A percentile compares a stretch with the other conserved stretches of the same genome.
Conservation (phyloP, 1,140 invertebrate genomes). For the Patella vulgata region DNA sequence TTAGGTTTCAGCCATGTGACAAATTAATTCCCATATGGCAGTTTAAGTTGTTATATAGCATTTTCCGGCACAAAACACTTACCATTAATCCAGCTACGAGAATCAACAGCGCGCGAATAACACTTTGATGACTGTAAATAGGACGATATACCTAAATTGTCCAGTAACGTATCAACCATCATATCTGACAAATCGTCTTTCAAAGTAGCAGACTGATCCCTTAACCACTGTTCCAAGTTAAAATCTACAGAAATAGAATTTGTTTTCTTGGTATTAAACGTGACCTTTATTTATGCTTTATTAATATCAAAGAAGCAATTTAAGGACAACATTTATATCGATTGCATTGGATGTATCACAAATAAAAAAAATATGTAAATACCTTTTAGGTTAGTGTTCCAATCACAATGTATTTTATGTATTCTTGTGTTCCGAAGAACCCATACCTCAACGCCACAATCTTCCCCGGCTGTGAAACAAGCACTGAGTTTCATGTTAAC, state of each 20-base stretch:
- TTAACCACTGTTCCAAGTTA: neutral
- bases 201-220: neutral
- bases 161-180: neutral
- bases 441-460: neutral
- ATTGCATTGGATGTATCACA: neutral
- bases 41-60: no score
- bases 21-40: no score
- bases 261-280: no score
- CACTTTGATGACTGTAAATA: neutral
- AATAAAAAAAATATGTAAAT: neutral
- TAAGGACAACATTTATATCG: neutral
- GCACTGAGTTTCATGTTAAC: slow-evolving; percentile 3
- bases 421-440: neutral
- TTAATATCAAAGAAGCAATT: neutral
- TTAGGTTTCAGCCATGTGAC: no score
- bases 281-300: neutral
- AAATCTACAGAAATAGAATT: neutral
- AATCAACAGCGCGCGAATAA: no score
- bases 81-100: no score
- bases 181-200: neutral
- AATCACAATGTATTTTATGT: neutral
- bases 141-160: neutral
- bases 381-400: neutral
- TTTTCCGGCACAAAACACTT: no score
- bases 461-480: slow-evolving; percentile 1